Evolutionary conservation across 1,140 invertebrate species (phyloP).

Genomic region (Homarus americanus): DNA sequence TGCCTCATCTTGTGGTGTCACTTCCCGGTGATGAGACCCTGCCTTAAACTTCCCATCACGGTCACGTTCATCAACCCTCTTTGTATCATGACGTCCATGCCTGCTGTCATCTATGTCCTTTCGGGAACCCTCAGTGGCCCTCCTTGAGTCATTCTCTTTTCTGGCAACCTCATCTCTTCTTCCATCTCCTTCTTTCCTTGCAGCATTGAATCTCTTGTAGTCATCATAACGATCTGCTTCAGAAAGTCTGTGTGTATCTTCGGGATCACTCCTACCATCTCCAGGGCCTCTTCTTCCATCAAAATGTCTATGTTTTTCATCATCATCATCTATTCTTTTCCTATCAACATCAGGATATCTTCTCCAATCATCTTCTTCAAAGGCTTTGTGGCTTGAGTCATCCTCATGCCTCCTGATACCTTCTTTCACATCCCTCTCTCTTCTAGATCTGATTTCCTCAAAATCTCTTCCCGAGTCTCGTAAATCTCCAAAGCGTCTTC

Average conservation of each 20-base stretch:
- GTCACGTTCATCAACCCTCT: constrained; percentile 38
- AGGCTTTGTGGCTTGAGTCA: background rate
- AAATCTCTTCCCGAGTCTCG: constrained; percentile 18
- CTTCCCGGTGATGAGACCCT: constrained; percentile 26
- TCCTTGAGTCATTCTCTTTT: constrained; percentile 33
- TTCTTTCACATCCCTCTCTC: constrained; percentile 8
- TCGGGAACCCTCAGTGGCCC: constrained; percentile 16
- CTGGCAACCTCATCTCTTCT: constrained; percentile 40
- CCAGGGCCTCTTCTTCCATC: background rate
- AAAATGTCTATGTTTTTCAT: constrained; percentile 31
- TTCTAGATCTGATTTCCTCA: constrained; percentile 28
- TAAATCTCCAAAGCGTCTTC: constrained; percentile 44
- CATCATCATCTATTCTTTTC: constrained; percentile 50
- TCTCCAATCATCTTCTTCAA: constrained; percentile 48
- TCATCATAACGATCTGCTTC: constrained; percentile 37
- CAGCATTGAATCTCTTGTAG: constrained; percentile 21
- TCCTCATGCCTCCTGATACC: constrained; percentile 36
- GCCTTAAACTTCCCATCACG: constrained; percentile 36
- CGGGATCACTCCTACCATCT: background rate
- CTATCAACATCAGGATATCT: constrained; percentile 38
- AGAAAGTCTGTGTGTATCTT: constrained; percentile 18
- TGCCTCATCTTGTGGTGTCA: constrained; percentile 25
- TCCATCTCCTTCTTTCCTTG: constrained; percentile 31
- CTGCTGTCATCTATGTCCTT: constrained; percentile 28
- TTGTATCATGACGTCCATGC: constrained; percentile 40